Evolutionary conservation across 2,113 vertebrate species (phyloP).

Genomic region (Nansenia antarctica): DNA sequence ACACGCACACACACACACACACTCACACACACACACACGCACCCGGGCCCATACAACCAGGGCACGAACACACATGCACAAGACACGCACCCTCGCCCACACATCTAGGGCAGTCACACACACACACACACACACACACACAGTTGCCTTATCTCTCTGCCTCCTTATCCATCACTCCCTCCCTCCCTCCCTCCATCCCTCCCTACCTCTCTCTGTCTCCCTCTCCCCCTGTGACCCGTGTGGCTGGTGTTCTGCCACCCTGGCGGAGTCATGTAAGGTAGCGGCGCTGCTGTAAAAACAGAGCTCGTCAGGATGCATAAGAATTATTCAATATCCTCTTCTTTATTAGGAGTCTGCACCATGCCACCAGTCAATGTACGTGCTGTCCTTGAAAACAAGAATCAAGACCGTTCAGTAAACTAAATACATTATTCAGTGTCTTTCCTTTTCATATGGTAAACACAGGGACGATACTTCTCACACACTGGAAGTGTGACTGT

Average conservation of each 20-base stretch:
- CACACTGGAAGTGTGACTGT: too few species aligned
- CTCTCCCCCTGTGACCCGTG: conserved; percentile 30
- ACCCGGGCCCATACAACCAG: neutral
- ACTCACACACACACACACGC: neutral
- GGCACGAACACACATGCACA: neutral
- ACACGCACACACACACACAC: neutral
- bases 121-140: neutral
- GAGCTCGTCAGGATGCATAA: conserved; percentile 25
- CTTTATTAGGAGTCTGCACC: conserved; percentile 50
- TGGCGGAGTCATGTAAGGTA: conserved; percentile 36
- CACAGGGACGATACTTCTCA: too few species aligned
- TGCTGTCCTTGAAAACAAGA: too few species aligned
- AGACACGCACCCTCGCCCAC: neutral
- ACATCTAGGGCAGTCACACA: neutral
- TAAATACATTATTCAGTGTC: too few species aligned
- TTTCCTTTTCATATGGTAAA: too few species aligned
- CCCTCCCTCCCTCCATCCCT: conserved; percentile 30
- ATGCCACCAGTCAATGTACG: too few species aligned
- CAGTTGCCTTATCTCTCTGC: conserved; percentile 1
- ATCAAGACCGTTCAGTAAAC: too few species aligned
- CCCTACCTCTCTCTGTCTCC: too few species aligned
- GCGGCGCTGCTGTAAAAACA: conserved; percentile 35
- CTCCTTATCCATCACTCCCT: conserved; percentile 47
- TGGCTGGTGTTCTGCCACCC: conserved; percentile 44
- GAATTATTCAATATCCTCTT: conserved; percentile 49